These are phyloP conservation scores for Patella depressa DNA, from an alignment of 2,888 invertebrate genomes.

Conservation along the genomic window DNA sequence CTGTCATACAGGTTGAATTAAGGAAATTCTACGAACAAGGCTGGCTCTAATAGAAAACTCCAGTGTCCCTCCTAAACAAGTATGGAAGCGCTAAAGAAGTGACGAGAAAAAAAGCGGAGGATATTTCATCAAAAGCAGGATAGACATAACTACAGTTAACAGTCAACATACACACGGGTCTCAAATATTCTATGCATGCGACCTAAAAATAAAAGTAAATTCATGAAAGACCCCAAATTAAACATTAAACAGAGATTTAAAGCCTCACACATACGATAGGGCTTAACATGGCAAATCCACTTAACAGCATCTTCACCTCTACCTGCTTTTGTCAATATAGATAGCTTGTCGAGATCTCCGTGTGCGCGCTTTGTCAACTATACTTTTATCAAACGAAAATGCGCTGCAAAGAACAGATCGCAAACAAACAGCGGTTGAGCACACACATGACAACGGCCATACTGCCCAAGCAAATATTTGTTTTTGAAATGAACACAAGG, in stretches of 20 bases:
- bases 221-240: conserved; percentile 30
- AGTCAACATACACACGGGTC: conserved; percentile 10
- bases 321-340: conserved; percentile 26
- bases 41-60: no score
- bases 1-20: no score
- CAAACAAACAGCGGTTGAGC: conserved; percentile 7
- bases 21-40: no score
- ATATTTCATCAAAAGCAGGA: conserved; percentile 7
- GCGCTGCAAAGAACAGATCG: conserved; percentile 7
- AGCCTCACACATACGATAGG: conserved; percentile 20
- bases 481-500: conserved; percentile 9
- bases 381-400: conserved; percentile 14
- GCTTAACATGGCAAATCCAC: conserved; percentile 30
- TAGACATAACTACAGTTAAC: conserved; percentile 7
- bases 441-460: conserved; percentile 12
- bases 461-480: conserved; percentile 7
- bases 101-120: no score
- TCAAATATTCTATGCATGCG: conserved; percentile 23
- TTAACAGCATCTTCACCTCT: conserved; percentile 23
- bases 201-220: conserved; percentile 28
- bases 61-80: no score
- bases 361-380: conserved; percentile 12
- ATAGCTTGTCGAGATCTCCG: conserved; percentile 10
- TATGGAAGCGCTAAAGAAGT: no score
- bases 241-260: conserved; percentile 28